Base-by-base conservation (phyloP, 2,113 vertebrate species). In the Pontoporia blainvillei region DNA sequence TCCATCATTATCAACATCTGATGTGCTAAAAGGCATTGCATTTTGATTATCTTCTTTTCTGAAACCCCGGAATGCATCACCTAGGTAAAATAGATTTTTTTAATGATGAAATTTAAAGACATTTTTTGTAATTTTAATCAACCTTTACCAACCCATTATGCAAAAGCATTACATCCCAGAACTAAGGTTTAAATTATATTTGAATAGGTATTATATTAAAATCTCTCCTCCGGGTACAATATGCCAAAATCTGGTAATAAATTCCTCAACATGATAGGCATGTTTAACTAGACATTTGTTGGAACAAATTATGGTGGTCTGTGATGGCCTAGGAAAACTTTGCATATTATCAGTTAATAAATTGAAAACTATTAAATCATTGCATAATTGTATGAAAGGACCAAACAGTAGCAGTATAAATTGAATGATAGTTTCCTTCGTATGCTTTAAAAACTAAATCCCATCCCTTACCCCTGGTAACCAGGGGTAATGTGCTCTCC, bases 1-100 rank as follows among this genome's bases (percentile, higher is more conserved):
- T 75, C 99, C 99, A 41, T 99, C 99, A 2, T 99, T 99, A 97
- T 99, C 99, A n/a, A 99, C 97, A 86, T 99, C 99, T 36, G 98
- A 98, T 11, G 99, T 99, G 92, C 99, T 99, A 97, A 99, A 99
- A 41, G 99, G 99, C 97, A 99, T 98, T 3, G 99, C 98, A 95
- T 99, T 99, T 98, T 99, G 99, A 94, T 99, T 99, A 89, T 99
- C 99, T 93, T 99, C 99, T 98, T 99, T 99, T 39, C 98, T 98
- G 14, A 99, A 99, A 57, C 99, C 99, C 39, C 99, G 98, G 90
- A 99, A 99, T 13, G 99, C 99, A 98, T 99, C 99, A 57, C 99
- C 99, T 99, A 91, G 46, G 46, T 59, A 95, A 95, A 94, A 96
- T 2, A 95, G 64, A 98, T 41, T 69, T 91, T 86, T 83, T 41